These are phyloP conservation scores for Nomada ferruginata DNA, from an alignment of 2,888 invertebrate genomes.

Conservation along the genomic window DNA sequence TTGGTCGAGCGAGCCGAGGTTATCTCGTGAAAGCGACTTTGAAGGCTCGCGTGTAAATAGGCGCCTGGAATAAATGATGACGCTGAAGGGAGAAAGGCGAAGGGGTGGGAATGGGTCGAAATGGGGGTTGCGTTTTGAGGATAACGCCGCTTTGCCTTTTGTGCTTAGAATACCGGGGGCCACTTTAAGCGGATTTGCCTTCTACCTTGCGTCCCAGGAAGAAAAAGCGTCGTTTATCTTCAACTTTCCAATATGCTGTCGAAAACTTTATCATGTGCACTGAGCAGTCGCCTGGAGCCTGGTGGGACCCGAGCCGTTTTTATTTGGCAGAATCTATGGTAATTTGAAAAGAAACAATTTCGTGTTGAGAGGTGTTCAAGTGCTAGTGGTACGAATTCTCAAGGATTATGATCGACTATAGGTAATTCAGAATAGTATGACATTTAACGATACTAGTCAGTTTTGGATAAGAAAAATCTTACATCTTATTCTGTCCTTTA, in stretches of 20 bases:
- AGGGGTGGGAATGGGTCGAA: conserved; percentile 13
- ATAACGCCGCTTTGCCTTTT: conserved; percentile 67
- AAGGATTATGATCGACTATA: no score
- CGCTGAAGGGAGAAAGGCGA: conserved; percentile 40
- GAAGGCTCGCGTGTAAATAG: conserved; percentile 79
- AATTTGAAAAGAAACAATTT: background rate
- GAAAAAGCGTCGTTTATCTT: conserved; percentile 69
- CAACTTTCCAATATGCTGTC: conserved; percentile 44
- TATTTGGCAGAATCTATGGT: background rate
- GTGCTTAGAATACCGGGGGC: conserved; percentile 49
- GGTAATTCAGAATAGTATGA: no score
- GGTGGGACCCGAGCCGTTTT: background rate
- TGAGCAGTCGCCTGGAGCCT: background rate
- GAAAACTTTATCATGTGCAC: conserved; percentile 33
- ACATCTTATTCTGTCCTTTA: no score
- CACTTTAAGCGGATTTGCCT: conserved; percentile 55
- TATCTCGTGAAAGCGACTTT: conserved; percentile 79
- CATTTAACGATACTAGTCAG: no score
- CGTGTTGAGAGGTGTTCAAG: no score
- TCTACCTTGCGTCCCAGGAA: conserved; percentile 33
- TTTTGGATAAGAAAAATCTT: no score
- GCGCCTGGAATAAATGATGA: conserved; percentile 79
- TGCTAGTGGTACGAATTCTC: no score
- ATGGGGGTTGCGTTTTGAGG: conserved; percentile 48
- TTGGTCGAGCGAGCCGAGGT: conserved; percentile 74